Evolutionary conservation across 2,797 vertebrate genomes (phyloP), one percentile per base, ranked within the genome.

Genomic region (Heterohyrax brucei): DNA sequence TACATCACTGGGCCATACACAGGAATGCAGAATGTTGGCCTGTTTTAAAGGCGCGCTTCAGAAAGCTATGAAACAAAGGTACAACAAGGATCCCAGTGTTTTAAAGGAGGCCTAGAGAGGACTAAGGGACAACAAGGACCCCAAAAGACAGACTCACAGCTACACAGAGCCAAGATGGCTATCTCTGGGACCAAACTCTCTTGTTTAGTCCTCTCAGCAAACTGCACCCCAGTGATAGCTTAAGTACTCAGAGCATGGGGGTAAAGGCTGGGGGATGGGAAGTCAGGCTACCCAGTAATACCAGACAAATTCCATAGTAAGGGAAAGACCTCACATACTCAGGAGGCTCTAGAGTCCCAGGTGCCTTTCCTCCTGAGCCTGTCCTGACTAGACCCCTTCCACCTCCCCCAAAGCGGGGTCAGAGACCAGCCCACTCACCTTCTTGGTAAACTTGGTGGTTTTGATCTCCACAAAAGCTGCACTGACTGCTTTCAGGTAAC

Each of bases 391-490:
- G 48, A 50, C 16, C 30, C 18, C 64, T 88, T 70, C 79, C n/a
- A 79, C 12, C 14, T 21, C 39, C 26, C 70, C 73, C 50, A 73
- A 19, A 93, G 30, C 44, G 53, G 80, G 44, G 33, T n/a, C 44
- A 81, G 5, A 64, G 33, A 13, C 10, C 56, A 48, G 61, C 8
- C 21, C 48, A 75, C 97, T 92, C 97, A 99, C 99, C 99, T 99
- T 99, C 97, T 99, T 99, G 87, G 99, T 99, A 97, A 99, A 99
- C 99, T 99, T 99, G 50, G 99, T 99, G 1, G 99, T 99, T 99
- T 99, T 99, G 97, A 99, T 99, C 98, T 99, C 99, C 94, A 99
- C 99, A 95, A 99, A 99, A 0, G 99, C 99, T 94, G 99, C 99
- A 0, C 99, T 99, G 90, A 99, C 99, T 0, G 99, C 99, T 97